These are phyloP conservation scores for Trachelus tabidus DNA, from an alignment of 2,888 invertebrate species.

Conservation along the genomic window DNA sequence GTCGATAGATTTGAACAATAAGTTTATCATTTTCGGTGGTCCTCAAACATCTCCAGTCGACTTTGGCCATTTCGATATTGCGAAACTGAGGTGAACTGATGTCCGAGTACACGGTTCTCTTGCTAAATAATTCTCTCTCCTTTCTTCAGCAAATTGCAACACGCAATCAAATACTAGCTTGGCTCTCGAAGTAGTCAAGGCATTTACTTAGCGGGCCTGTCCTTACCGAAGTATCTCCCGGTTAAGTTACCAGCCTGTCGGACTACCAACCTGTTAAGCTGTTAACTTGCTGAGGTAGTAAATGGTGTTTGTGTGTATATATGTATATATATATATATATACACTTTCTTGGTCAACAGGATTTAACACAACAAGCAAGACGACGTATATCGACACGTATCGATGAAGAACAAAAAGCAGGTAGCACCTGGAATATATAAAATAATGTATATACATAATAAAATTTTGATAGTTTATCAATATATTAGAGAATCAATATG, in stretches of 20 bases:
- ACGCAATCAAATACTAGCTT: constrained; percentile 26
- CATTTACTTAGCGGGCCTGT: constrained; percentile 30
- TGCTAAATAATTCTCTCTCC: constrained; percentile 10
- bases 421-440: background rate
- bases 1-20: background rate
- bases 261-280: background rate
- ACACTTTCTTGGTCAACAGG: background rate
- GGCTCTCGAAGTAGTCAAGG: constrained; percentile 15
- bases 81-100: constrained; percentile 10
- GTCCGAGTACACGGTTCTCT: background rate
- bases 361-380: background rate
- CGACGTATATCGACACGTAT: background rate
- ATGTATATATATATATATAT: background rate
- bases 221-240: constrained; percentile 21
- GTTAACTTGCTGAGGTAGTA: background rate
- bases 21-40: background rate
- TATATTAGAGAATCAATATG: background rate
- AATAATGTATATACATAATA: background rate
- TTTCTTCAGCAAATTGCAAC: constrained; percentile 25
- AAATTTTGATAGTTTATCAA: background rate
- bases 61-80: background rate
- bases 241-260: background rate
- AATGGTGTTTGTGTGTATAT: background rate
- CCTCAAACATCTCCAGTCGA: background rate
- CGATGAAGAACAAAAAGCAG: background rate